Evolutionary conservation across 1,140 invertebrate genomes (phyloP).

Genomic region (Capitella teleta): DNA sequence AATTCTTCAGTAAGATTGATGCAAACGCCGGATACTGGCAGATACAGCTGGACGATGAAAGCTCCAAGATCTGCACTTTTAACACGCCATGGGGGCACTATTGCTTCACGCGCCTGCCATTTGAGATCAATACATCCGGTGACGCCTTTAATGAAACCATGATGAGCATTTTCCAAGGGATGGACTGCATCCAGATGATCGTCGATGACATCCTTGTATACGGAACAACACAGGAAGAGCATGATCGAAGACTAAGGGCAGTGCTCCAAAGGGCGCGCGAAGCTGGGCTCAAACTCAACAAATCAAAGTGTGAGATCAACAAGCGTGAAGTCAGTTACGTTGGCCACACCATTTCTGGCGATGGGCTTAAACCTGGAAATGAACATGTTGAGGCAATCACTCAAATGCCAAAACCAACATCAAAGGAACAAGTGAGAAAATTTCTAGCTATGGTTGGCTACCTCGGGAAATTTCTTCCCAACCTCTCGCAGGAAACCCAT

Average conservation of each 20-base stretch:
- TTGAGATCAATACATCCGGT: not conserved
- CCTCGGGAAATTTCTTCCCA: constrained; percentile 13
- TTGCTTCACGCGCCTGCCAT: no score
- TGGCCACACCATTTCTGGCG: constrained; percentile 10
- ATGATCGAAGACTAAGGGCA: constrained; percentile 22
- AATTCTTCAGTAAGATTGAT: no score
- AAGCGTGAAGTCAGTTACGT: constrained; percentile 22
- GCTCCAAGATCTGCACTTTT: no score
- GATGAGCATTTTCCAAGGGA: constrained; percentile 21
- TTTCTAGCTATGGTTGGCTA: constrained; percentile 16
- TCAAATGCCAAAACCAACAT: constrained; percentile 8
- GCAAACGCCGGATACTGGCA: no score
- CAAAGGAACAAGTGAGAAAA: constrained; percentile 9
- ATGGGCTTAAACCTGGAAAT: constrained; percentile 32
- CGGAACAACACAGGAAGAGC: constrained; percentile 17
- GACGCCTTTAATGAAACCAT: constrained; percentile 30
- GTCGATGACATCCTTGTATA: no score
- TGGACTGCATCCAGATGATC: constrained; percentile 35
- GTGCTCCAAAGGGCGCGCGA: constrained; percentile 26
- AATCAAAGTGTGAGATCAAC: constrained; percentile 25
- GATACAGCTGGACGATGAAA: no score
- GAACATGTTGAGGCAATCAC: constrained; percentile 28
- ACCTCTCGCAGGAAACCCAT: constrained; percentile 10
- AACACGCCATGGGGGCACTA: no score
- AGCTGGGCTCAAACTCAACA: constrained; percentile 34